Base-by-base conservation (phyloP, 1,140 invertebrate species). In the Eurosta solidaginis region DNA sequence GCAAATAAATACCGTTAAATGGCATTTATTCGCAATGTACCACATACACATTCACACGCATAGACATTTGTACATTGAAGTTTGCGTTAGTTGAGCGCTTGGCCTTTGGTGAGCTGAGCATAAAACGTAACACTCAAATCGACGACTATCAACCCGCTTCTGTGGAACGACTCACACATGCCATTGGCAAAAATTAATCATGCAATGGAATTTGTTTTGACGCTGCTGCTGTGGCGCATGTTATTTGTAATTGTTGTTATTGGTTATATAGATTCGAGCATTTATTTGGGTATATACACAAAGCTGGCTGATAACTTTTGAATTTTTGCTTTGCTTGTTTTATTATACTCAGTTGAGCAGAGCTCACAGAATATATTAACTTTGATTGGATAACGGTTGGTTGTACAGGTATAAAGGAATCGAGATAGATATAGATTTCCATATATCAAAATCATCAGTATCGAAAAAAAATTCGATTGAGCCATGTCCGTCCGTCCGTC, bases 1-100 rank as follows among this genome's bases (percentile, higher is more conserved):
- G 59, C 36, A 40, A 68, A 68, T 68, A 68, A 68, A 68, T 68
- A 68, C 59, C 59, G 59, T 68, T 68, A 68, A 68, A 68, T 68
- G 33, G 59, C 59, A 68, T 68, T 68, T 68, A 68, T 42, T 68
- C 33, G n/a, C 59, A 68, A 42, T 68, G 59, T 22, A 20, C 49
- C 49, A 52, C 4, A 52, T 52, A 17, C 49, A n/a, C 6, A 12
- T 9, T 9, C 22, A 42, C 17, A 9, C 12, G 17, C 33, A 29
- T 12, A 42, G 36, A 40, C 22, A 33, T 68, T 7, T 50, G 49
- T 52, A 52, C 25, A 22, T 52, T 22, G 49, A 22, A 4, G 40
- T 40, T 33, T 9, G 59, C 40, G 33, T 68, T 4, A 40, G 10
- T 36, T 20, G 12, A 68, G 27, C 20, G 59, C 27, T 68, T 68